Evolutionary conservation across 2,888 invertebrate species (phyloP).

Genomic region (Eueremaeus valkanovi): DNA sequence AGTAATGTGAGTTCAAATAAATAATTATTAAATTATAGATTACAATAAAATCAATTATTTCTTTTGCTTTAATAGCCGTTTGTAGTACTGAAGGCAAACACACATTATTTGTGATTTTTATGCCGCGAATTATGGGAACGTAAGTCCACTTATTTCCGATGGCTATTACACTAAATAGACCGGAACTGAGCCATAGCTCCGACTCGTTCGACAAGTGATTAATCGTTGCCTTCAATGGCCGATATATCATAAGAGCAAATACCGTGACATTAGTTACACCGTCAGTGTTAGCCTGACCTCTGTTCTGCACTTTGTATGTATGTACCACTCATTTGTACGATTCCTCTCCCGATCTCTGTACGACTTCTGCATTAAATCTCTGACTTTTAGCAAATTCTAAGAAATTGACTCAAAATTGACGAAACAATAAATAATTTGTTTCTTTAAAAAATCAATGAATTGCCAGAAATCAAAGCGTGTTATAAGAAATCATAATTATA

Average conservation of each 20-base stretch:
- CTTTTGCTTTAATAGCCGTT: too few relatives aligned
- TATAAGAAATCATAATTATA: too few relatives aligned
- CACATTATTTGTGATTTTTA: conserved; percentile 20
- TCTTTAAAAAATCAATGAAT: too few relatives aligned
- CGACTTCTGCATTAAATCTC: not conserved
- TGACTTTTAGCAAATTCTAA: too few relatives aligned
- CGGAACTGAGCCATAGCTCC: conserved; percentile 1
- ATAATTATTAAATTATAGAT: too few relatives aligned
- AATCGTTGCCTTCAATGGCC: not conserved
- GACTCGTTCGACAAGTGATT: conserved; percentile 1
- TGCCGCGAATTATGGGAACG: not conserved
- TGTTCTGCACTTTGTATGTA: not conserved
- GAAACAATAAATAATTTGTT: too few relatives aligned
- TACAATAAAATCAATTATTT: too few relatives aligned
- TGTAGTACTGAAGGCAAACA: too few relatives aligned
- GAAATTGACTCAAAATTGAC: too few relatives aligned
- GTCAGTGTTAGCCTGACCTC: not conserved
- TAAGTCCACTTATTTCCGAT: conserved; percentile 27
- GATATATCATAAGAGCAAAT: conserved; percentile 22
- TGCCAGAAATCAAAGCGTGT: too few relatives aligned
- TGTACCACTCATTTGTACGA: not conserved
- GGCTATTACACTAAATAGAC: conserved; percentile 27
- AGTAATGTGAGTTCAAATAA: too few relatives aligned
- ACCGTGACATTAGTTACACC: conserved; percentile 23
- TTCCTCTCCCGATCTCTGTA: not conserved